Evolutionary conservation across 2,888 invertebrate species (phyloP), one percentile per base, ranked within the genome.

Genomic region (Agrilus cyanescens): DNA sequence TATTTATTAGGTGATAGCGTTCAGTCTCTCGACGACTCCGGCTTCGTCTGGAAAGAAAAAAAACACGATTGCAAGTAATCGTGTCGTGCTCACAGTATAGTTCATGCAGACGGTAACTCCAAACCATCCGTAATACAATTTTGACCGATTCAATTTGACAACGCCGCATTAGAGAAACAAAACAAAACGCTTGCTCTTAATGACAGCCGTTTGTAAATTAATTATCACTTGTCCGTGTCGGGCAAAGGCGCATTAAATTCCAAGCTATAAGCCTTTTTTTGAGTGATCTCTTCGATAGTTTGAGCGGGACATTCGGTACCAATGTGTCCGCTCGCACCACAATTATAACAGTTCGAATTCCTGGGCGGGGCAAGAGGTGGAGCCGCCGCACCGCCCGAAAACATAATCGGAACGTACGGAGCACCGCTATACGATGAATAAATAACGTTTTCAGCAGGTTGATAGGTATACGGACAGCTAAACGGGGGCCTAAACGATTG

Each of bases 281-380:
- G 75, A 32, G 89, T 87, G 69, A 90, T 85, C 67, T 90, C 89
- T 65, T 95, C 93, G 79, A 94, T 88, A 43, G 88, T 88, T 50
- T 84, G 84, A 63, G 89, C 89, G 60, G 84, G 83, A 65, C 94
- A 95, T 54, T 93, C 93, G 55, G 78, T 74, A 16, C 90, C 90
- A 39, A 76, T 74, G 66, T 95, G 94, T 40, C 78, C 82, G 43
- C 79, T 75, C 41, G 82, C 83, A 46, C 94, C 94, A 69, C 95
- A 95, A 66, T 94, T 95, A 71, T 85, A 93, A 68, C 94, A 95
- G 43, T 62, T 61, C 34, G 86, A 85, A 41, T 78, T 69, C 63
- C 82, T 79, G 35, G 75, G 73, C 39, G 75, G 74, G 51, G 75
- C 53, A 49, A 72, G 69, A 61, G 55, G 68, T 61, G 69, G 16